phyloP scores from a whole-genome alignment of 2,113 vertebrate genomes.

The Puma concolor region DNA sequence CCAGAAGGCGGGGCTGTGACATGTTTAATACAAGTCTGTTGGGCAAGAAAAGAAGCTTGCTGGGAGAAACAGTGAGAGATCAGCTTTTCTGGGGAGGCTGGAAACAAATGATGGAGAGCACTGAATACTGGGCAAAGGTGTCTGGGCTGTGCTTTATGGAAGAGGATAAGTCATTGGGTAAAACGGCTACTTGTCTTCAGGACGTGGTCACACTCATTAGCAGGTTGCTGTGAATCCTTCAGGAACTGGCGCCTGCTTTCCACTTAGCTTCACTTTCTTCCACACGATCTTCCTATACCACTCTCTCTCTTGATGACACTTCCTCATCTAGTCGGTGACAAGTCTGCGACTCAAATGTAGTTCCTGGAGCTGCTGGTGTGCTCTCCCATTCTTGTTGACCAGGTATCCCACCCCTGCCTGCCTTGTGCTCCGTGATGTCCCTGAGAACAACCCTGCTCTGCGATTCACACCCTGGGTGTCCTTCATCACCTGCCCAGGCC shows the following conservation, averaged over 20 bases:
- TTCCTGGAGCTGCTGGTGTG: rapidly evolving
- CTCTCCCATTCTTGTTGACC: background rate
- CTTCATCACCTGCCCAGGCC: background rate
- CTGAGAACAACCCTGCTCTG: rapidly evolving
- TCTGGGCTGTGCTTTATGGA: background rate
- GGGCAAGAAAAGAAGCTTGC: background rate
- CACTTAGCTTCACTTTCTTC: background rate
- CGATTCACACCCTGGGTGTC: too few relatives aligned
- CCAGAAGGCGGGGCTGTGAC: background rate
- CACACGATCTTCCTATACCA: too few relatives aligned
- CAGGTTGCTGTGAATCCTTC: rapidly evolving
- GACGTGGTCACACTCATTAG: background rate
- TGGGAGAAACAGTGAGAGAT: background rate
- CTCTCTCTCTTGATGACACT: background rate
- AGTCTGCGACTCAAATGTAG: background rate
- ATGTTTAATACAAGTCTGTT: rapidly evolving
- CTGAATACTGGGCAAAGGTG: background rate
- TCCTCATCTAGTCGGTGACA: rapidly evolving
- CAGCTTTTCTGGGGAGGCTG: background rate
- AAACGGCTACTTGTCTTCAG: background rate
- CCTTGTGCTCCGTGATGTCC: rapidly evolving
- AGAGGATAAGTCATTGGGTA: background rate
- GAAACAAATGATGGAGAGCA: background rate
- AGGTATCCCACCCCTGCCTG: rapidly evolving
- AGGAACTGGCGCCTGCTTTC: rapidly evolving